Evolutionary conservation across 2,113 vertebrate genomes (phyloP).

Genomic region (Scatophagus argus): DNA sequence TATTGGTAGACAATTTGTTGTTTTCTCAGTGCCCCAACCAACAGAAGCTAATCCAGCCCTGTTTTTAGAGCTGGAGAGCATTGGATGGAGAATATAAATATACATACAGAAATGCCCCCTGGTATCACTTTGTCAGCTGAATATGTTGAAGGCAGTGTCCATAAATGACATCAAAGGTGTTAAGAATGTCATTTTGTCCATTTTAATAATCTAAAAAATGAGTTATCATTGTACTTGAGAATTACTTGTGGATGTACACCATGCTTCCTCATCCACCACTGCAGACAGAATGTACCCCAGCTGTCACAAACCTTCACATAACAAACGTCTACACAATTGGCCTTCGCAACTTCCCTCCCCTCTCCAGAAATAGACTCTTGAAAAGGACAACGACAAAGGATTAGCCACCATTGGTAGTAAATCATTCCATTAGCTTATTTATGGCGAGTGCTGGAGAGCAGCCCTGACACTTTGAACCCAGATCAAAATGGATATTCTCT

Average conservation of each 20-base stretch:
- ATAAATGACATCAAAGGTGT: neutral
- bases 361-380: conserved; percentile 91
- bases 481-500: conserved; percentile 55
- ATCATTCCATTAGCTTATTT: conserved; percentile 87
- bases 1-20: neutral
- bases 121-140: conserved; percentile 6
- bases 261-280: conserved; percentile 46
- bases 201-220: conserved; percentile 23
- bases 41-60: neutral
- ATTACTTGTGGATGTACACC: conserved; percentile 34
- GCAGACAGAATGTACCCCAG: conserved; percentile 87
- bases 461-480: conserved; percentile 71
- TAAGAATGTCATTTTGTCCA: conserved; percentile 19
- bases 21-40: accelerated
- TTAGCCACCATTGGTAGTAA: conserved; percentile 85
- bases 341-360: conserved; percentile 55
- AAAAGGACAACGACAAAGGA: conserved; percentile 90
- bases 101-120: neutral
- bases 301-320: conserved; percentile 90
- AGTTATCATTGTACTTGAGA: conserved; percentile 40
- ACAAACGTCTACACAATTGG: conserved; percentile 88
- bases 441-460: conserved; percentile 73
- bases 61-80: conserved; percentile 13
- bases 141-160: neutral
- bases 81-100: conserved; percentile 26